Base-by-base conservation (phyloP, 2,888 invertebrate genomes). In the Ormyrus nitidulus region DNA sequence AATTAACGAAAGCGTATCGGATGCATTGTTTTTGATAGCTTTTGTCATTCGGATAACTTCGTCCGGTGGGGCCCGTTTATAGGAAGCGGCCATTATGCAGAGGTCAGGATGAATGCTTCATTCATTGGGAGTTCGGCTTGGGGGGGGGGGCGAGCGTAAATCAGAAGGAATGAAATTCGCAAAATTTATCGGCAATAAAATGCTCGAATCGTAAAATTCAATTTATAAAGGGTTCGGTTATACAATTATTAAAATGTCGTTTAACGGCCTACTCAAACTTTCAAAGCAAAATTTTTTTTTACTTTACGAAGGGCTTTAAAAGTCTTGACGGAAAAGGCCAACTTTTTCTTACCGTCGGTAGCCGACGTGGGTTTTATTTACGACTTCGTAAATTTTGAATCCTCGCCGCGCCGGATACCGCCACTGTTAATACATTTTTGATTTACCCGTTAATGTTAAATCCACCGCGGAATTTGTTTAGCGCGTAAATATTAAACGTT, bases 121-220 rank as follows among this genome's bases (percentile, higher is more conserved):
- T 70, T 70, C 49, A 58, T 59, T 59, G 49, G 6, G 49, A 70
- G 46, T 70, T 70, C 11, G 11, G 3, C 4, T 34, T 34, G 34
- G 34, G 34, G 34, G 34, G 34, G 34, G 34, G 49, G 19, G 19
- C 6, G 49, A 70, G 10, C 59, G 49, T 70, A 70, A 59, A 70
- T 70, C 59, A 59, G 48, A 59, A 9, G 49, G 48, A 59, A 70
- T 59, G 70, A 59, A 34, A 48, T 70, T 59, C 58, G 19, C 46
- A 19, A 59, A 59, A 70, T 70, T 70, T 70, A 70, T 59, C 46
- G 59, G 19, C 70, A 34, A 59, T 58, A 69, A 65, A 65, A 49
- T 65, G 19, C 34, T 19, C 51, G 8, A 7, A 51, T 8, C 49
- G 19, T 51, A 51, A 65, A 69, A 69, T 69, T 69, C 34, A 69